Conservation (phyloP, 1,140 invertebrate genomes). For the Steinernema khuongi region DNA sequence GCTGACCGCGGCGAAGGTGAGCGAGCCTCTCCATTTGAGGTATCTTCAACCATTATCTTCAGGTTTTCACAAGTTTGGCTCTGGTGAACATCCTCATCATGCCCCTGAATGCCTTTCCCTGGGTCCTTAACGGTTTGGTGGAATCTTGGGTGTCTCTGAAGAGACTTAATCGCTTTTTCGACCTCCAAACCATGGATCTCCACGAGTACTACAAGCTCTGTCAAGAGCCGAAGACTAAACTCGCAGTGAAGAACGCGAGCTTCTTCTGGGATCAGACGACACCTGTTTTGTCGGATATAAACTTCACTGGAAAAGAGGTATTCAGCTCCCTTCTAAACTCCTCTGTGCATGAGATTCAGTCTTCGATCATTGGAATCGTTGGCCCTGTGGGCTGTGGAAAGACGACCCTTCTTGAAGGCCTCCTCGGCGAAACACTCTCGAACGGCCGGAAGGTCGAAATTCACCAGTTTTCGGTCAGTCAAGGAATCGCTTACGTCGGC, state of each 20-base stretch:
- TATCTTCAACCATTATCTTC: conserved; percentile 27
- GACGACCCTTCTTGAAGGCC: conserved; percentile 69
- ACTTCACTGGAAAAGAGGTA: conserved; percentile 14
- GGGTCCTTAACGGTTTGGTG: conserved; percentile 91
- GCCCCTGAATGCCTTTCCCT: conserved; percentile 93
- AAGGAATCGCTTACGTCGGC: conserved; percentile 72
- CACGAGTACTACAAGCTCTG: conserved; percentile 37
- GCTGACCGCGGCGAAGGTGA: conserved; percentile 77
- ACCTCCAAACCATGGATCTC: conserved; percentile 43
- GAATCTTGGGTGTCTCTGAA: conserved; percentile 71
- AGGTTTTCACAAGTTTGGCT: conserved; percentile 86
- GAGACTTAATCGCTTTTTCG: conserved; percentile 61
- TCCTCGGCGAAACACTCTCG: conserved; percentile 69
- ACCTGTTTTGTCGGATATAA: background rate
- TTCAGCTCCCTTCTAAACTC: background rate
- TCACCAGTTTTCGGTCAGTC: conserved; percentile 24
- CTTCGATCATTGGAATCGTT: conserved; percentile 54
- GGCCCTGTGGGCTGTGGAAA: conserved; percentile 69
- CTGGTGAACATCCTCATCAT: conserved; percentile 90
- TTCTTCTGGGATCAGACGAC: conserved; percentile 32
- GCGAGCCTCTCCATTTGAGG: conserved; percentile 28
- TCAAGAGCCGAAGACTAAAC: conserved; percentile 21
- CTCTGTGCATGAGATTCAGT: conserved; percentile 28
- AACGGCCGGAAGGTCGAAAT: conserved; percentile 14
- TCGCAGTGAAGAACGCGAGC: conserved; percentile 30